phyloP scores from a whole-genome alignment of 2,797 vertebrate genomes.

The Rhabdophis nuchalis region DNA sequence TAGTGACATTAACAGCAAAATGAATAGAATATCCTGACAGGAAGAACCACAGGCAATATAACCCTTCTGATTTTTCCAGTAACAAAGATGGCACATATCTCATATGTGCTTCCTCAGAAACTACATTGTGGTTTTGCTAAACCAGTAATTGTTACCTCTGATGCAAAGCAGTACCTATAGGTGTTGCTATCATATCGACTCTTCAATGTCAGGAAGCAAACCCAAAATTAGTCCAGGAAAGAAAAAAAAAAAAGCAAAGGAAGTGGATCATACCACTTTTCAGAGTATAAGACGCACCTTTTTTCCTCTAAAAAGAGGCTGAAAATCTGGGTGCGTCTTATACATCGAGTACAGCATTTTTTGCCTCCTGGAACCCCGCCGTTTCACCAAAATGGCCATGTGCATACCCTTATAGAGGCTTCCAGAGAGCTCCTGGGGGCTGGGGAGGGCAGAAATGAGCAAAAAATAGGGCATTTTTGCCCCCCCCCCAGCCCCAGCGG shows the following conservation, averaged over 20 bases:
- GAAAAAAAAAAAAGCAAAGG: neutral
- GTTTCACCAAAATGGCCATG: too few relatives aligned
- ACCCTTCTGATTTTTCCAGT: neutral
- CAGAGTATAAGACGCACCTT: too few relatives aligned
- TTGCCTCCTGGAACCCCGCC: too few relatives aligned
- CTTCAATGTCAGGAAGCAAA: neutral
- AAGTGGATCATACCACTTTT: accelerated
- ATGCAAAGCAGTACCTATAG: neutral
- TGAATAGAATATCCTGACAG: constrained; percentile 14
- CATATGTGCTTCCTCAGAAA: neutral
- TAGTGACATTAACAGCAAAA: constrained; percentile 6
- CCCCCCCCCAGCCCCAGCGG: too few relatives aligned
- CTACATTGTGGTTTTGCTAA: neutral
- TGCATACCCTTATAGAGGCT: too few relatives aligned
- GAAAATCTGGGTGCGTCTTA: too few relatives aligned
- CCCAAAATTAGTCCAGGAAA: accelerated
- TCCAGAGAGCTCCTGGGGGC: too few relatives aligned
- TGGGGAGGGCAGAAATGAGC: too few relatives aligned
- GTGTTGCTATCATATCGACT: neutral
- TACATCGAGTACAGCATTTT: too few relatives aligned
- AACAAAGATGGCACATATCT: accelerated
- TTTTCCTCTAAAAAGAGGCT: too few relatives aligned
- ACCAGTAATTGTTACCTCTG: neutral
- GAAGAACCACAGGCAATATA: neutral
- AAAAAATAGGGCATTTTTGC: too few relatives aligned